These are phyloP conservation scores for Hepsetus odoe DNA, from an alignment of 2,113 vertebrate species.

Conservation along the genomic window DNA sequence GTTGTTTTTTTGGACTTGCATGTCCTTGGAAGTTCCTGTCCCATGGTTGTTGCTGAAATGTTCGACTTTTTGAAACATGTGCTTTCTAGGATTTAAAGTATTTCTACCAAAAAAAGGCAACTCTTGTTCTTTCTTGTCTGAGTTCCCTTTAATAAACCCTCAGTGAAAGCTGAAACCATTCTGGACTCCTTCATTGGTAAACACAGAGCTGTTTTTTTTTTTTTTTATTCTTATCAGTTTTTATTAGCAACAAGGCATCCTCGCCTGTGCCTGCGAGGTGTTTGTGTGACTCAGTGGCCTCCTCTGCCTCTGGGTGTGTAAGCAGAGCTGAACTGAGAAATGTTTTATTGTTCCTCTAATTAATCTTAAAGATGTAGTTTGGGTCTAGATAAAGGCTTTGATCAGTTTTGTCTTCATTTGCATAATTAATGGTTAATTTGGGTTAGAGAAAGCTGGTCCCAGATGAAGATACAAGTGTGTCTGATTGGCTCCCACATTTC, in stretches of 20 bases:
- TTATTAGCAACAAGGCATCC: not conserved
- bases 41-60: not conserved
- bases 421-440: not conserved
- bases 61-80: not conserved
- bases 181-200: conserved; percentile 14
- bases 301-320: conserved; percentile 3
- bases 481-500: too few relatives aligned
- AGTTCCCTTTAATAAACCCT: conserved; percentile 39
- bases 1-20: not conserved
- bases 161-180: conserved; percentile 28
- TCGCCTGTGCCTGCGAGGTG: not conserved
- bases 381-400: not conserved
- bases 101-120: not conserved
- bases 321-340: not conserved
- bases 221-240: conserved; percentile 6
- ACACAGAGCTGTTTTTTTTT: conserved; percentile 1
- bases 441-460: not conserved
- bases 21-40: not conserved
- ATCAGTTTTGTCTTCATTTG: not conserved
- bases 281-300: conserved; percentile 18
- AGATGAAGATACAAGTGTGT: not conserved
- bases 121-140: not conserved
- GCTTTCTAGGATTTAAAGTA: not conserved
- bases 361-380: not conserved
- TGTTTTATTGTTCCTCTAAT: not conserved